Percentiles rank a stretch among this genome's conserved stretches.
These are phyloP conservation scores for Agonopterix heracliana DNA, from an alignment of 2,888 invertebrate species.

Conservation along the genomic window DNA sequence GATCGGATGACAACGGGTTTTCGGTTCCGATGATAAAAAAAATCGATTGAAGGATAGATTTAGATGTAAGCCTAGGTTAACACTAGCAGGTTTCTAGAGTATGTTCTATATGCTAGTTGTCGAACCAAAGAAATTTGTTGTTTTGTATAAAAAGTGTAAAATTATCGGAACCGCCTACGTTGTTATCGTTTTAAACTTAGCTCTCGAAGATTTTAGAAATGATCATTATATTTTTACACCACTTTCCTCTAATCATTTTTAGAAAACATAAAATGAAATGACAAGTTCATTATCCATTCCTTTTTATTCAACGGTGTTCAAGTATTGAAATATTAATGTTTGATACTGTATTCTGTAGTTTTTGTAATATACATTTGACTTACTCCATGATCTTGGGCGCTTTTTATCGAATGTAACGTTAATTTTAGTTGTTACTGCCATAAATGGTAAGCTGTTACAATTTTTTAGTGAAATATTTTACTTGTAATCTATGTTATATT, in stretches of 20 bases:
- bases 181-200: slow-evolving; percentile 4
- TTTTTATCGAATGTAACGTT: slow-evolving; percentile 13
- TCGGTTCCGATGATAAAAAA: slow-evolving; percentile 21
- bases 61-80: slow-evolving; percentile 24
- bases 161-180: slow-evolving; percentile 27
- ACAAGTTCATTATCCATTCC: slow-evolving; percentile 13
- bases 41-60: slow-evolving; percentile 18
- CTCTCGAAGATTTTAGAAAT: slow-evolving; percentile 7
- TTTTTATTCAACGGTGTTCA: slow-evolving; percentile 14
- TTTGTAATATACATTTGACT: slow-evolving; percentile 23
- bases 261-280: slow-evolving; percentile 2
- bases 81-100: slow-evolving; percentile 21
- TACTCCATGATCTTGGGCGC: slow-evolving; percentile 39
- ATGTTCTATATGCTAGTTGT: slow-evolving; percentile 23
- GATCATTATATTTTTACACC: slow-evolving; percentile 3
- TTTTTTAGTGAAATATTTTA: slow-evolving; percentile 37
- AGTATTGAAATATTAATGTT: slow-evolving; percentile 24
- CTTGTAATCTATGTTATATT: slow-evolving; percentile 29
- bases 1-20: background rate
- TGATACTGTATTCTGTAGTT: slow-evolving; percentile 20
- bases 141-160: slow-evolving; percentile 21
- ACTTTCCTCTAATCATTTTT: background rate
- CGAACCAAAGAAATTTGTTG: slow-evolving; percentile 36
- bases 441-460: slow-evolving; percentile 20
- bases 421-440: slow-evolving; percentile 21